Evolutionary conservation across 2,888 invertebrate genomes (phyloP).

Genomic region (Cryptosula pallasiana): DNA sequence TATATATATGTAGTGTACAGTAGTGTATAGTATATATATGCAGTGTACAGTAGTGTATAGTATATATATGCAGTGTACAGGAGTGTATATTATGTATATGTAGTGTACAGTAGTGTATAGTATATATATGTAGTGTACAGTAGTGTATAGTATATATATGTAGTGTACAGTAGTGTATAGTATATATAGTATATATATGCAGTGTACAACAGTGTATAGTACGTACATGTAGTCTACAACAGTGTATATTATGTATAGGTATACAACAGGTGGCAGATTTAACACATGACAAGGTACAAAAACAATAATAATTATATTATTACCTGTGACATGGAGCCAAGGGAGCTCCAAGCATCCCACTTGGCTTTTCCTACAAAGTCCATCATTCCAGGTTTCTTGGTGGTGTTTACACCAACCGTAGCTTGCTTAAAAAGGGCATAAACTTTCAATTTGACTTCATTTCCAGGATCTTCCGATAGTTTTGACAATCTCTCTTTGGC

Average conservation of each 20-base stretch:
- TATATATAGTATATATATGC: too few relatives aligned
- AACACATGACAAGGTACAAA: neutral
- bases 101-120: too few relatives aligned
- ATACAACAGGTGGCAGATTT: neutral
- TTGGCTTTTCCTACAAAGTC: constrained; percentile 60
- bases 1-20: too few relatives aligned
- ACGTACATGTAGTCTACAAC: constrained; percentile 9
- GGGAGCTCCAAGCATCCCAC: constrained; percentile 58
- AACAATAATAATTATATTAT: too few relatives aligned
- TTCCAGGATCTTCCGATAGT: constrained; percentile 55
- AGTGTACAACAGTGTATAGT: constrained; percentile 52
- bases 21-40: too few relatives aligned
- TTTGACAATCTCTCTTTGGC: constrained; percentile 50
- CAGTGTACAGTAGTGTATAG: too few relatives aligned
- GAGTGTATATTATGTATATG: too few relatives aligned
- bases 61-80: too few relatives aligned
- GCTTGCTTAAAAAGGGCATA: constrained; percentile 60
- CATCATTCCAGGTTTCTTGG: constrained; percentile 58
- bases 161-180: too few relatives aligned
- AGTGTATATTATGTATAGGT: neutral
- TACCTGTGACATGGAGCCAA: constrained; percentile 57
- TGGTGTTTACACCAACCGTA: constrained; percentile 55
- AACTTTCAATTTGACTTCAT: constrained; percentile 56
- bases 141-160: too few relatives aligned
- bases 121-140: too few relatives aligned